Evolutionary conservation across 2,113 vertebrate genomes (phyloP).

Genomic region (Cygnus buccinator): DNA sequence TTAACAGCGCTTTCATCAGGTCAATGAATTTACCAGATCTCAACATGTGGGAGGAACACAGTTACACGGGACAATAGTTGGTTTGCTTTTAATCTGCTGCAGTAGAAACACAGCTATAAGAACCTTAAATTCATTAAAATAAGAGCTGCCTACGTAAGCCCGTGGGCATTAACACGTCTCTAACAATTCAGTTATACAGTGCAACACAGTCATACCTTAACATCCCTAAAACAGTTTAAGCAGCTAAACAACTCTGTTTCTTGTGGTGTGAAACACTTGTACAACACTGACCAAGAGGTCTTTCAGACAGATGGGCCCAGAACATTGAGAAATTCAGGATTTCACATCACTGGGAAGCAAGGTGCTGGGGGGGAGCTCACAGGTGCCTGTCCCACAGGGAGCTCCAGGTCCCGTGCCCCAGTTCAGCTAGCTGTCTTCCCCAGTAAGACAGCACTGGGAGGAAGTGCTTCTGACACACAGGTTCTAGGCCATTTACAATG

Average conservation of each 20-base stretch:
- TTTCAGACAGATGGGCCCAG: not conserved
- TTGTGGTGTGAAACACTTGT: not conserved
- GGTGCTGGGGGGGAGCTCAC: rapidly evolving
- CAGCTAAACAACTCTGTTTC: not conserved
- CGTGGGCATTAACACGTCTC: not conserved
- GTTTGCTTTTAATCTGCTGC: not conserved
- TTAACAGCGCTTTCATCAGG: not conserved
- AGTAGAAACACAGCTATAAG: not conserved
- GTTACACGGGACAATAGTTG: not conserved
- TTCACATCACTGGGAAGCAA: not conserved
- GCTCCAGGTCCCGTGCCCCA: rapidly evolving
- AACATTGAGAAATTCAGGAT: rapidly evolving
- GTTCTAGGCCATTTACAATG: not conserved
- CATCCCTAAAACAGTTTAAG: not conserved
- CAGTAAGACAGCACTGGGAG: rapidly evolving
- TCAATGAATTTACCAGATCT: not conserved
- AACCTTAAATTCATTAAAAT: not conserved
- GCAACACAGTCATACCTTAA: not conserved
- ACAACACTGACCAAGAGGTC: not conserved
- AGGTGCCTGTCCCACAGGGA: not conserved
- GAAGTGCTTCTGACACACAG: not conserved
- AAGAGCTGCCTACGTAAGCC: not conserved
- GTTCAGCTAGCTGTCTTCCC: rapidly evolving
- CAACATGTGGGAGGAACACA: not conserved
- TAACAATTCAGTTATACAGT: not conserved